Base-by-base conservation (phyloP, 2,888 invertebrate genomes). In the Gastrophysa polygoni region DNA sequence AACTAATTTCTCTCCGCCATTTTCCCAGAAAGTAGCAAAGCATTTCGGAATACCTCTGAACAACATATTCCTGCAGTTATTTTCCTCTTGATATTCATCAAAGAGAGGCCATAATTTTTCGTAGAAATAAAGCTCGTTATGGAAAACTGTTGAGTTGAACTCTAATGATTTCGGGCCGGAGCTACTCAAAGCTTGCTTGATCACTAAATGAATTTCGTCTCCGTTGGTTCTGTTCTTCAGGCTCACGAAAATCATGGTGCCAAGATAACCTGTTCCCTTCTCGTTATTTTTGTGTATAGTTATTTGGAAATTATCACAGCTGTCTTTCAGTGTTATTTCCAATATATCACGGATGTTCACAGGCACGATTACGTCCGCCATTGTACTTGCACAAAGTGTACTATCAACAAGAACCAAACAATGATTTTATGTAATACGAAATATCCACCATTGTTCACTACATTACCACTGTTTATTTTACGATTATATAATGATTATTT, bases 71-170 rank as follows among this genome's bases (percentile, higher is more conserved):
- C n/a, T n/a, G n/a, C n/a, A n/a, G 8, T 28, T n/a, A 3, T 28
- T n/a, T 1, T 43, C 34, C 10, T 32, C 21, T 46, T 57, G 63
- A 21, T 66, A 62, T 48, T 59, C 47, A 16, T 56, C 6, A 10
- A 64, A 52, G 1, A 16, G 20, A 14, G 64, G 61, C 48, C 44
- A 54, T 1, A 68, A 51, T 20, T 56, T 28, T 7, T 51, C 47
- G 38, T 66, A 68, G 17, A 67, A 63, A 29, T 59, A 48, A 1
- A 61, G 59, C 59, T 68, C 66, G 34, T 64, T 68, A 1, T 52
- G 49, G 38, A 54, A 65, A 0, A 24, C 11, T 7, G 7, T 14
- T 6, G 55, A 16, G 8, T 67, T 59, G 1, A 63, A 60, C 7
- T 28, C 18, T 8, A 5, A n/a, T 3, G 47, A 17, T 29, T 57